Evolutionary conservation across 2,888 invertebrate species (phyloP).

Genomic region (Lobophora halterata): DNA sequence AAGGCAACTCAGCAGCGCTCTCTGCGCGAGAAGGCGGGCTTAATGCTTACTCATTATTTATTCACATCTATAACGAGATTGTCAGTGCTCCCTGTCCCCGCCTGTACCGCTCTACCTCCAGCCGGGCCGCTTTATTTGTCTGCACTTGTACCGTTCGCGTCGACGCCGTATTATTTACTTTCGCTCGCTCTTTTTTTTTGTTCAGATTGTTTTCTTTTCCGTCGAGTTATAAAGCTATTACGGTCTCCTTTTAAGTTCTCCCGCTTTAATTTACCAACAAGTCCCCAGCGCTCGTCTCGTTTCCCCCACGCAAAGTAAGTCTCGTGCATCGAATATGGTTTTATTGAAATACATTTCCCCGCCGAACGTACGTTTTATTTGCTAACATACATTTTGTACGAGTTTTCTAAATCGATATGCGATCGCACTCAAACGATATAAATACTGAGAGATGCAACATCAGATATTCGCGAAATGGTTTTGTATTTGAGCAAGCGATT

Average conservation of each 20-base stretch:
- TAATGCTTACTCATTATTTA: slow-evolving; percentile 78
- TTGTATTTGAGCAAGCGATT: slow-evolving; percentile 14
- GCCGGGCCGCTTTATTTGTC: slow-evolving; percentile 55
- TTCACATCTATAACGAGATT: slow-evolving; percentile 78
- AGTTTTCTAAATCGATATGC: slow-evolving; percentile 41
- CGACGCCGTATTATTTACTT: slow-evolving; percentile 46
- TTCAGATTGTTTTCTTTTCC: slow-evolving; percentile 58
- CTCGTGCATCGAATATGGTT: slow-evolving; percentile 30
- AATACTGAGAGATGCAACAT: slow-evolving; percentile 23
- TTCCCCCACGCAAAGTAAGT: slow-evolving; percentile 30
- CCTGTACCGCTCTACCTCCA: slow-evolving; percentile 45
- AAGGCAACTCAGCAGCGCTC: slow-evolving; percentile 60
- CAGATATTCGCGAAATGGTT: slow-evolving; percentile 28
- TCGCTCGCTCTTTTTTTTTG: slow-evolving; percentile 58
- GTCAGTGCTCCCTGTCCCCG: slow-evolving; percentile 64
- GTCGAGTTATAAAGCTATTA: slow-evolving; percentile 59
- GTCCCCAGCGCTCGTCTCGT: slow-evolving; percentile 29
- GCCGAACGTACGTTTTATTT: slow-evolving; percentile 45
- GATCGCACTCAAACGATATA: slow-evolving; percentile 30
- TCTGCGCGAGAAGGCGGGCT: slow-evolving; percentile 56
- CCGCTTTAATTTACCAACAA: slow-evolving; percentile 27
- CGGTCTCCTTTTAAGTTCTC: slow-evolving; percentile 51
- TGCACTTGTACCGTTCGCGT: slow-evolving; percentile 40
- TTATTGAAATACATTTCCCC: slow-evolving; percentile 48
- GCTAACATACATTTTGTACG: slow-evolving; percentile 39